Percentiles rank a stretch among this genome's conserved stretches.
Evolutionary conservation across 2,888 invertebrate genomes (phyloP).

Genomic region (Liopterus haemorrhoidalis): DNA sequence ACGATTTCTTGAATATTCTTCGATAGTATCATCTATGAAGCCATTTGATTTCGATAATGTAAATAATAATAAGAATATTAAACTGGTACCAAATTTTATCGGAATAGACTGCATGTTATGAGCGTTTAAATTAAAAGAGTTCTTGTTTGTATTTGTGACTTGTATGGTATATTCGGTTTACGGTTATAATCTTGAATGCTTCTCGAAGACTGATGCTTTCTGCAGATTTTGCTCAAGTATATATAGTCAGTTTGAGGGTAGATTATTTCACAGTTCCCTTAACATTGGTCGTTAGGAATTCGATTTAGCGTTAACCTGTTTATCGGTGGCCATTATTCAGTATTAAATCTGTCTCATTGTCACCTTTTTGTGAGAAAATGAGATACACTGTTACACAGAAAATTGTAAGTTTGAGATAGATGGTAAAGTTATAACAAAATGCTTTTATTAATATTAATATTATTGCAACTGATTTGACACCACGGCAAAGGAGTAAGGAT

Average conservation of each 20-base stretch:
- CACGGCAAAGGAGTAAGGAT: too few species aligned
- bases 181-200: slow-evolving; percentile 8
- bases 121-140: slow-evolving; percentile 22
- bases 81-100: slow-evolving; percentile 28
- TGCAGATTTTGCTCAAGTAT: slow-evolving; percentile 5
- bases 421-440: too few species aligned
- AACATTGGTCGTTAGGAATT: slow-evolving; percentile 31
- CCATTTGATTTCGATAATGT: slow-evolving; percentile 29
- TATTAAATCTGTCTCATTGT: slow-evolving; percentile 15
- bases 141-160: slow-evolving; percentile 29
- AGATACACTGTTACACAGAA: slow-evolving; percentile 17
- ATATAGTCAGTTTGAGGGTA: slow-evolving; percentile 15
- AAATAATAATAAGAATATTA: slow-evolving; percentile 31
- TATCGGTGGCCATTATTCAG: slow-evolving; percentile 22
- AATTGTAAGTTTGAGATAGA: too few species aligned
- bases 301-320: slow-evolving; percentile 26
- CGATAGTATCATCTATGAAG: slow-evolving; percentile 27
- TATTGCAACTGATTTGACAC: too few species aligned
- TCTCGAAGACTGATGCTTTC: slow-evolving; percentile 14
- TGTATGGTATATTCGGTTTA: slow-evolving; percentile 35
- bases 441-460: too few species aligned
- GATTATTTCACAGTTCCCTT: slow-evolving; percentile 31
- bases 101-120: slow-evolving; percentile 29
- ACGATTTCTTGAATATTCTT: too few species aligned
- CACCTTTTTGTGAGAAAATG: too few species aligned